Evolutionary conservation across 2,888 invertebrate species (phyloP).

Genomic region (Himalopsyche anomala): DNA sequence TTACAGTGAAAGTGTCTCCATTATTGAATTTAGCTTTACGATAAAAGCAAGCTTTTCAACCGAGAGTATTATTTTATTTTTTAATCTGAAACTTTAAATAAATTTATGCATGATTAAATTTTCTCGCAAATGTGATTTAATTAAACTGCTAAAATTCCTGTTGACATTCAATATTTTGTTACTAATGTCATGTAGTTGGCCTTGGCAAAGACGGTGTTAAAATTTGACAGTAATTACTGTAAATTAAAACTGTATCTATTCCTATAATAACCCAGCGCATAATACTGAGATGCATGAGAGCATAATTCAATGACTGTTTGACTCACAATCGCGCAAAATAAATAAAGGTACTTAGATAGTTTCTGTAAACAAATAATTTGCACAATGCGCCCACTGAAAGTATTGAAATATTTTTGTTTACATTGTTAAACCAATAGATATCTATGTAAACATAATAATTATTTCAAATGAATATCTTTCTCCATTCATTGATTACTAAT

Average conservation of each 20-base stretch:
- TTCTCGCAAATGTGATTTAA: background rate
- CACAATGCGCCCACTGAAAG: background rate
- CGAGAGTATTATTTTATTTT: no score
- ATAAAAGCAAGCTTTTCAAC: no score
- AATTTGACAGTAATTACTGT: conserved; percentile 3
- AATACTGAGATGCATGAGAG: background rate
- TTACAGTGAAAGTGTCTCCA: no score
- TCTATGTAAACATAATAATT: background rate
- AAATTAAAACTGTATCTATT: background rate
- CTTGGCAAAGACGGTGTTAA: conserved; percentile 10
- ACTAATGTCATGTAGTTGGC: conserved; percentile 8
- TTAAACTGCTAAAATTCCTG: background rate
- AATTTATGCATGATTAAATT: no score
- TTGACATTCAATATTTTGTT: conserved; percentile 4
- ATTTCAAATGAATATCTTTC: background rate
- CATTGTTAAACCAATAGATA: background rate
- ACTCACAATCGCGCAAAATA: no score
- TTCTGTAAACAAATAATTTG: background rate
- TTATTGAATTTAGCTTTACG: no score
- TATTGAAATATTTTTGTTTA: background rate
- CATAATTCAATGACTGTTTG: no score
- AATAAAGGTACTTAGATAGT: background rate
- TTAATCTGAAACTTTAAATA: no score
- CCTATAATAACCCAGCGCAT: background rate
- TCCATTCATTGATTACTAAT: conserved; percentile 27